These are phyloP conservation scores for Eurypyga helias DNA, from an alignment of 2,113 vertebrate species.

Conservation along the genomic window DNA sequence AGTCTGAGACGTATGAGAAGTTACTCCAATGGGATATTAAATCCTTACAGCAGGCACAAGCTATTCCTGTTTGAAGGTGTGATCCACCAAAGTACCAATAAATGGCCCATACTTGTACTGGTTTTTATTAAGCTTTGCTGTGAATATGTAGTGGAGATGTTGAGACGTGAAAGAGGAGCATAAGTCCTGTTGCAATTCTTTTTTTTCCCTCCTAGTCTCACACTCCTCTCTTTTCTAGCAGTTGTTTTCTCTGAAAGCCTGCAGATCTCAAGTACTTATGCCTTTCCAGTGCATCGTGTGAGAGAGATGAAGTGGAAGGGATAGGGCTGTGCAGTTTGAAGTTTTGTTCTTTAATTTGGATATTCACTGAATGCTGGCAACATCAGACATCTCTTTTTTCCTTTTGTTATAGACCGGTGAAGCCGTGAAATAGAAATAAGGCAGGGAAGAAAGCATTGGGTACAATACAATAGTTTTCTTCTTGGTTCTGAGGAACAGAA, in stretches of 20 bases:
- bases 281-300: neutral
- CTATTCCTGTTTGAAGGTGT: neutral
- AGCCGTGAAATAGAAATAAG: neutral
- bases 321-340: neutral
- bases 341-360: neutral
- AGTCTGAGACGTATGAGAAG: neutral
- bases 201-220: neutral
- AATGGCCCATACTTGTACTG: neutral
- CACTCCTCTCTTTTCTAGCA: neutral
- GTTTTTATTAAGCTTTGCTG: neutral
- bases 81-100: neutral
- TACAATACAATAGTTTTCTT: neutral
- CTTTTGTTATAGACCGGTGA: neutral
- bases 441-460: neutral
- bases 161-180: neutral
- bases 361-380: neutral
- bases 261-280: neutral
- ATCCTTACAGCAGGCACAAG: neutral
- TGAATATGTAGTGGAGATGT: neutral
- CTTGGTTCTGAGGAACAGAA: neutral
- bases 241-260: neutral
- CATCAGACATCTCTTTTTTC: neutral
- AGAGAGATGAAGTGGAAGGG: neutral
- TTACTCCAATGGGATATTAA: neutral
- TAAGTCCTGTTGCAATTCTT: neutral